Evolutionary conservation across 2,797 vertebrate genomes (phyloP).

Genomic region (Catostomus latipinnis): DNA sequence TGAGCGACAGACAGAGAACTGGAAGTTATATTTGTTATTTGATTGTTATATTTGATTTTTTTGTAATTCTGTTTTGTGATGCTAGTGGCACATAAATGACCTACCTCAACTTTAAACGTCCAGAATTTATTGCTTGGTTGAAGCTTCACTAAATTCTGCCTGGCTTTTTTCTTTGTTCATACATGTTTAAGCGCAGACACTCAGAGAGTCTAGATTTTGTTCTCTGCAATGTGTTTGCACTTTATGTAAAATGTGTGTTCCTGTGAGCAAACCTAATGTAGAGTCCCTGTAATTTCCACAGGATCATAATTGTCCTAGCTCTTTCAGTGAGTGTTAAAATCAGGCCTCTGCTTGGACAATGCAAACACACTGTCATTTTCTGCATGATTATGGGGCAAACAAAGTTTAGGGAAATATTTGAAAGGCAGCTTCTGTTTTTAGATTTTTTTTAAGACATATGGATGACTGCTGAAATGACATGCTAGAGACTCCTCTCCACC

Average conservation of each 20-base stretch:
- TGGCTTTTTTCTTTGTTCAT: no score
- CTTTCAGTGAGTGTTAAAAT: constrained; percentile 64
- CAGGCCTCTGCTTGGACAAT: constrained; percentile 71
- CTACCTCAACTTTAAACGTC: no score
- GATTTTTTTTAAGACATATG: constrained; percentile 68
- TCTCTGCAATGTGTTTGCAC: no score
- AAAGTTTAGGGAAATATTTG: constrained; percentile 79
- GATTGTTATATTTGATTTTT: no score
- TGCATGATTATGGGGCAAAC: constrained; percentile 76
- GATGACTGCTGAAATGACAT: constrained; percentile 67
- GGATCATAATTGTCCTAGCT: constrained; percentile 60
- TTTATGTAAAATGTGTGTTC: no score
- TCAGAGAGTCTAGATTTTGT: no score
- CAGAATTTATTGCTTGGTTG: not conserved
- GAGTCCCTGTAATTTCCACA: constrained; percentile 66
- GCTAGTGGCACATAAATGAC: no score
- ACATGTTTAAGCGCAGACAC: not conserved
- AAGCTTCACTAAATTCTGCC: not conserved
- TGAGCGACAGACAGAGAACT: no score
- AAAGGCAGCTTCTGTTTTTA: constrained; percentile 74
- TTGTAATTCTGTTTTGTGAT: no score
- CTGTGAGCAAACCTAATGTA: constrained; percentile 40
- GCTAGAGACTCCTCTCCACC: constrained; percentile 63
- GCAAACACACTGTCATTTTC: constrained; percentile 75
- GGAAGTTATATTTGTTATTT: no score